Conservation (phyloP, 2,888 invertebrate genomes). For the Baccha elongata region DNA sequence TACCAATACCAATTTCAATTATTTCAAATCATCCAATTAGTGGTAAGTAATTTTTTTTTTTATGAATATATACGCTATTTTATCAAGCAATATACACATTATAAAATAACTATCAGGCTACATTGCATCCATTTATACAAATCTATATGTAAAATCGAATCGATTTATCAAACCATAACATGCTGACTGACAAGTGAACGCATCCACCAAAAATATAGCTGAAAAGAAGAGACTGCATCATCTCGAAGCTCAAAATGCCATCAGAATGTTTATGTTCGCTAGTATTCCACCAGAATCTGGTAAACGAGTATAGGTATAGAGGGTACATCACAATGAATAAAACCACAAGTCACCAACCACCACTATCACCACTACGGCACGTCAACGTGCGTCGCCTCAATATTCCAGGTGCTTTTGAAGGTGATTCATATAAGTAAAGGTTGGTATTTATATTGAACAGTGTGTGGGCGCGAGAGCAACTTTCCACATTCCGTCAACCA, state of each 20-base stretch:
- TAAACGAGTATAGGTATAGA: too few relatives aligned
- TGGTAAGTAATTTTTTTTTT: not conserved
- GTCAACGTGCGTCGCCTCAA: conserved; percentile 12
- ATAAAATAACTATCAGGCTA: not conserved
- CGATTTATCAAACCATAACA: conserved; percentile 1
- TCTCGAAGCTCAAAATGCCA: not conserved
- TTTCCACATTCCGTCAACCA: not conserved
- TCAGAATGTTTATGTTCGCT: conserved; percentile 22
- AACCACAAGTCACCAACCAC: conserved; percentile 40
- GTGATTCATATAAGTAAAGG: too few relatives aligned
- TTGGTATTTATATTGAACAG: too few relatives aligned
- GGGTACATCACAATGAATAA: conserved; percentile 38
- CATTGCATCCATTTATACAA: not conserved
- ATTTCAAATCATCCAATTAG: not conserved
- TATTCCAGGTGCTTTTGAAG: conserved; percentile 45
- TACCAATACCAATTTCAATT: too few relatives aligned
- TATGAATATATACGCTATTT: not conserved
- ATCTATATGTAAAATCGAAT: not conserved
- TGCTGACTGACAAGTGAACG: conserved; percentile 2
- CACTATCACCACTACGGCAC: conserved; percentile 16
- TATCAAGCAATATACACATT: not conserved
- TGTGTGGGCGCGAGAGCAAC: not conserved
- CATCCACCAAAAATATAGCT: not conserved
- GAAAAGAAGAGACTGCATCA: not conserved
- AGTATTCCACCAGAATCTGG: conserved; percentile 18